Percentiles rank a stretch among this genome's conserved stretches.
phyloP scores from a whole-genome alignment of 2,797 vertebrate genomes.

The Rhinogobio ventralis region DNA sequence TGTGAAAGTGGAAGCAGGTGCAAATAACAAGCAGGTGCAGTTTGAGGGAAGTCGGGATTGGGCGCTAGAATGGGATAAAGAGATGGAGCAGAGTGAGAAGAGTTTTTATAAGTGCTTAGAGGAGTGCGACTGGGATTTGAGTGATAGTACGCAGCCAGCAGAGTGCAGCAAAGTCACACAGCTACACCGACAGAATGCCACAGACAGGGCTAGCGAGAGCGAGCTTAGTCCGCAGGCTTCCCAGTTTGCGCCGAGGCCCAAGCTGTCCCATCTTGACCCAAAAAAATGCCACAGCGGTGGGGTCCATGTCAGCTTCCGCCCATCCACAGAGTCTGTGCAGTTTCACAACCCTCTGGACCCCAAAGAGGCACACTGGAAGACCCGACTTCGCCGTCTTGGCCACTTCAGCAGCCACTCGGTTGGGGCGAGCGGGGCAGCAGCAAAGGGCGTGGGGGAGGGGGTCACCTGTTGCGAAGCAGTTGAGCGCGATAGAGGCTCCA shows the following conservation, averaged over 20 bases:
- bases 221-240: slow-evolving; percentile 74
- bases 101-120: slow-evolving; percentile 85
- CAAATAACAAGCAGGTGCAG: slow-evolving; percentile 22
- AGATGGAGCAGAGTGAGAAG: slow-evolving; percentile 76
- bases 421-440: slow-evolving; percentile 66
- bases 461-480: slow-evolving; percentile 59
- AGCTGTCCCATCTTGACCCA: slow-evolving; percentile 79
- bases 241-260: slow-evolving; percentile 72
- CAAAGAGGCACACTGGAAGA: slow-evolving; percentile 96
- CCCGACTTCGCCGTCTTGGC: slow-evolving; percentile 90
- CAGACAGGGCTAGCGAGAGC: slow-evolving; percentile 78
- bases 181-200: slow-evolving; percentile 80
- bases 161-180: slow-evolving; percentile 60
- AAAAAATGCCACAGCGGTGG: slow-evolving; percentile 84
- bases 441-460: slow-evolving; percentile 65
- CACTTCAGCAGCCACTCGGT: slow-evolving; percentile 87
- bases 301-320: slow-evolving; percentile 95
- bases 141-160: slow-evolving; percentile 61
- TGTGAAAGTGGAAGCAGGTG: slow-evolving; percentile 45
- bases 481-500: slow-evolving; percentile 64
- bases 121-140: slow-evolving; percentile 77
- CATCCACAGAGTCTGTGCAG: slow-evolving; percentile 94
- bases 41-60: slow-evolving; percentile 73
- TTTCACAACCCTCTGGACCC: slow-evolving; percentile 96
- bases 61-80: slow-evolving; percentile 69